Evolutionary conservation across 1,140 invertebrate species (phyloP).

Genomic region (Parapsyche elsis): DNA sequence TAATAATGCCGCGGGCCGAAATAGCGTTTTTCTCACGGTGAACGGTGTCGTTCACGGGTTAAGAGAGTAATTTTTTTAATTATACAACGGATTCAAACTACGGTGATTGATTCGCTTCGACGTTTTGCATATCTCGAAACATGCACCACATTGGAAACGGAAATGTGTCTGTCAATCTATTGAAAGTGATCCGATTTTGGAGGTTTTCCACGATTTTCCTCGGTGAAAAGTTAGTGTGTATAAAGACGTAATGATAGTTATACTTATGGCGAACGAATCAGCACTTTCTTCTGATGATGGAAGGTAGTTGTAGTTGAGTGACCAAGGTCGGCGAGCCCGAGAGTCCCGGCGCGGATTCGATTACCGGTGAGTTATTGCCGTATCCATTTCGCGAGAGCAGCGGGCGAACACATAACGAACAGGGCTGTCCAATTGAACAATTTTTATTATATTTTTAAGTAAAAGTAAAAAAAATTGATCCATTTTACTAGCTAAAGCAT

Average conservation of each 20-base stretch:
- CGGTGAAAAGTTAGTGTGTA: too few relatives aligned
- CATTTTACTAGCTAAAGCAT: too few relatives aligned
- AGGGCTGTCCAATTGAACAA: conserved; percentile 17
- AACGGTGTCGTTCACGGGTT: background rate
- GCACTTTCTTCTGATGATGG: conserved; percentile 5
- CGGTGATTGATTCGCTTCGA: too few relatives aligned
- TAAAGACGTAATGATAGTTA: too few relatives aligned
- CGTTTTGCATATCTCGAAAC: too few relatives aligned
- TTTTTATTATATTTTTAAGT: too few relatives aligned
- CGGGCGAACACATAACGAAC: conserved; percentile 34
- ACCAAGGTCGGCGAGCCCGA: conserved; percentile 15
- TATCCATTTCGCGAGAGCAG: conserved; percentile 54
- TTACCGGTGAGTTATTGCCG: conserved; percentile 56
- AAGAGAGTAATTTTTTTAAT: conserved; percentile 17
- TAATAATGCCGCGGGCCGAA: background rate
- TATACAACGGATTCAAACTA: too few relatives aligned
- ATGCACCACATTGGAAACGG: too few relatives aligned
- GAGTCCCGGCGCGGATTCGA: conserved; percentile 49
- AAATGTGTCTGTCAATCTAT: too few relatives aligned
- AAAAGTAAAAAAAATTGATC: too few relatives aligned
- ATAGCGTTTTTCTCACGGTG: background rate
- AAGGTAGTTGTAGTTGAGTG: conserved; percentile 32
- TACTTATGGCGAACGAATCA: background rate
- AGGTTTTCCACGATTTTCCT: too few relatives aligned
- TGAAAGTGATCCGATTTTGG: too few relatives aligned